These are phyloP conservation scores for Protomyctophum bolini DNA, from an alignment of 2,113 vertebrate species.

Conservation along the genomic window DNA sequence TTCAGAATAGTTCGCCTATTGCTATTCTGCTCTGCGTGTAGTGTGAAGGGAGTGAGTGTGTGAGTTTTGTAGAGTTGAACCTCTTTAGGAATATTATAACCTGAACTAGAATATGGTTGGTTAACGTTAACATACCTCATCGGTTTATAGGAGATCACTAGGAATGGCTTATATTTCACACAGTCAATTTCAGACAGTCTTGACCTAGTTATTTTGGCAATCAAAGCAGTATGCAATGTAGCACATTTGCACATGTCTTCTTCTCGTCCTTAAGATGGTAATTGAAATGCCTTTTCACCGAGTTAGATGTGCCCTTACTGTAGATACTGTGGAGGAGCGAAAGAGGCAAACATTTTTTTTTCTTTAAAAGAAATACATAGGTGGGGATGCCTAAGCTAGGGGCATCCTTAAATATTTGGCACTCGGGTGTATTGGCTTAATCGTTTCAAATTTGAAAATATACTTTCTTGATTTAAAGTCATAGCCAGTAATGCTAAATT, in stretches of 20 bases:
- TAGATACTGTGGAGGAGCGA: background rate
- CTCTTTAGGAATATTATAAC: conserved; percentile 18
- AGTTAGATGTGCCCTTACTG: background rate
- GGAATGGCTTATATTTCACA: background rate
- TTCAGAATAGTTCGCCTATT: conserved; percentile 15
- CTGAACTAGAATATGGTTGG: background rate
- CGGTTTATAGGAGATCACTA: background rate
- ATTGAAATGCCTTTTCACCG: conserved; percentile 2
- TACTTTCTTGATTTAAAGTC: background rate
- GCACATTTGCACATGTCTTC: background rate
- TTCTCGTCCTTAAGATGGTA: background rate
- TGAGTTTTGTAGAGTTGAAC: background rate
- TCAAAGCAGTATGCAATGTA: background rate
- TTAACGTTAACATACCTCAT: background rate
- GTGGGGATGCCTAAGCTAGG: background rate
- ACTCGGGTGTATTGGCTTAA: background rate
- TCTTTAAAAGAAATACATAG: background rate
- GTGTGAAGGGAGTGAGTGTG: background rate
- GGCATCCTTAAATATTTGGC: background rate
- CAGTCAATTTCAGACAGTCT: conserved; percentile 1
- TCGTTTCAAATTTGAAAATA: background rate
- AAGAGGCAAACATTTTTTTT: background rate
- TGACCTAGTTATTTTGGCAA: background rate
- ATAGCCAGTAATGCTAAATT: background rate
- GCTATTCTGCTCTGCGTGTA: conserved; percentile 10